These are phyloP conservation scores for Mormyrus hasselquistii DNA, from an alignment of 2,797 vertebrate genomes.

Conservation along the genomic window DNA sequence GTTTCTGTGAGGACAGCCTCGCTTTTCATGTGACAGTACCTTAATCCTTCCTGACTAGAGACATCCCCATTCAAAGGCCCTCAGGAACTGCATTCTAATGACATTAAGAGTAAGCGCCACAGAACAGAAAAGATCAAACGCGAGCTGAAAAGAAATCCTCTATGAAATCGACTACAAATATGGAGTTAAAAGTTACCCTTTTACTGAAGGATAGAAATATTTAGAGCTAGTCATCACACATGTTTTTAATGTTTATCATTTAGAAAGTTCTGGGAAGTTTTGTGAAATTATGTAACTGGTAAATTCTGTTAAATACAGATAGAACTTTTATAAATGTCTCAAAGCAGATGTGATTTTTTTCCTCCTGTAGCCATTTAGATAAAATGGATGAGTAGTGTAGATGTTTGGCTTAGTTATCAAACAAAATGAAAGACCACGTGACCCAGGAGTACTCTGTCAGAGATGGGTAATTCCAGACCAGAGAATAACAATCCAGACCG, in stretches of 20 bases:
- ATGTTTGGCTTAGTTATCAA: not conserved
- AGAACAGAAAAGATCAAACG: constrained; percentile 46
- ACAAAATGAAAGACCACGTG: not conserved
- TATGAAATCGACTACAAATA: constrained; percentile 32
- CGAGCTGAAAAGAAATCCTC: constrained; percentile 27
- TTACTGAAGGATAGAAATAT: not conserved
- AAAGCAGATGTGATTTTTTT: not conserved
- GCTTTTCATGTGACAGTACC: constrained; percentile 51
- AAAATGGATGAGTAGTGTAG: not conserved
- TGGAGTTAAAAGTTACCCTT: constrained; percentile 5
- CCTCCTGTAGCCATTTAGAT: not conserved
- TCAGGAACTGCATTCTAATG: constrained; percentile 49
- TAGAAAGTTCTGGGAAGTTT: not conserved
- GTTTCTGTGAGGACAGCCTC: constrained; percentile 43
- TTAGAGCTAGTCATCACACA: not conserved
- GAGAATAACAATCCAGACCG: not conserved
- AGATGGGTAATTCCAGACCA: not conserved
- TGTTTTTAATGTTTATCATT: not conserved
- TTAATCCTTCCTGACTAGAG: constrained; percentile 50
- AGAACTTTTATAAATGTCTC: not conserved
- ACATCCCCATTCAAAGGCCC: constrained; percentile 34
- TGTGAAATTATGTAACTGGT: not conserved
- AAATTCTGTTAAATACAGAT: not conserved
- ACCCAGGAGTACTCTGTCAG: not conserved
- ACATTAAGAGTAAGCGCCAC: constrained; percentile 45